phyloP scores from a whole-genome alignment of 2,888 invertebrate genomes.

The Odontocolon sp. region DNA sequence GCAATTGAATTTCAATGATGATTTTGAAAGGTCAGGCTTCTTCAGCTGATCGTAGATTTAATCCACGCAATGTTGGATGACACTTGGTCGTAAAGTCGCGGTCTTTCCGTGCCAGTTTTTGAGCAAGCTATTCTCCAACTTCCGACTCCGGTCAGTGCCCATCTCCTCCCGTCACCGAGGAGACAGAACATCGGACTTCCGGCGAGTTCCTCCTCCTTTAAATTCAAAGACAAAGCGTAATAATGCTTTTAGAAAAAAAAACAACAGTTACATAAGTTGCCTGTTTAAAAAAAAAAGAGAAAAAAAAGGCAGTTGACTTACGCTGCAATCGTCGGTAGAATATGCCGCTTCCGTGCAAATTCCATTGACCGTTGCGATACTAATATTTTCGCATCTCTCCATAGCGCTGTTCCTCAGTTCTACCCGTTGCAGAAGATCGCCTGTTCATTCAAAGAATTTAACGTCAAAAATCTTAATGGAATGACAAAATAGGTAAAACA shows the following conservation, averaged over 20 bases:
- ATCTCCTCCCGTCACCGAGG: slow-evolving; percentile 86
- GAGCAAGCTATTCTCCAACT: slow-evolving; percentile 94
- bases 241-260: not conserved
- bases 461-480: not conserved
- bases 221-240: not conserved
- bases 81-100: slow-evolving; percentile 91
- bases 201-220: slow-evolving; percentile 92
- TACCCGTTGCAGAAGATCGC: slow-evolving; percentile 90
- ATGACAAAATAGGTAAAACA: not conserved
- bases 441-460: slow-evolving; percentile 65
- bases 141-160: slow-evolving; percentile 91
- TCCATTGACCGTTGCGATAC: slow-evolving; percentile 91
- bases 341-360: slow-evolving; percentile 91
- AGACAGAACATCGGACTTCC: slow-evolving; percentile 94
- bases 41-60: slow-evolving; percentile 86
- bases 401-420: slow-evolving; percentile 89
- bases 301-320: slow-evolving; percentile 81
- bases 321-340: slow-evolving; percentile 91
- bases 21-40: no score
- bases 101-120: slow-evolving; percentile 88
- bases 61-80: slow-evolving; percentile 94
- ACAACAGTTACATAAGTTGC: not conserved
- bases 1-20: not conserved
- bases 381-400: slow-evolving; percentile 92
- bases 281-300: not conserved